Evolutionary conservation across 2,113 vertebrate species (phyloP).

Genomic region (Chelonoidis abingdonii): DNA sequence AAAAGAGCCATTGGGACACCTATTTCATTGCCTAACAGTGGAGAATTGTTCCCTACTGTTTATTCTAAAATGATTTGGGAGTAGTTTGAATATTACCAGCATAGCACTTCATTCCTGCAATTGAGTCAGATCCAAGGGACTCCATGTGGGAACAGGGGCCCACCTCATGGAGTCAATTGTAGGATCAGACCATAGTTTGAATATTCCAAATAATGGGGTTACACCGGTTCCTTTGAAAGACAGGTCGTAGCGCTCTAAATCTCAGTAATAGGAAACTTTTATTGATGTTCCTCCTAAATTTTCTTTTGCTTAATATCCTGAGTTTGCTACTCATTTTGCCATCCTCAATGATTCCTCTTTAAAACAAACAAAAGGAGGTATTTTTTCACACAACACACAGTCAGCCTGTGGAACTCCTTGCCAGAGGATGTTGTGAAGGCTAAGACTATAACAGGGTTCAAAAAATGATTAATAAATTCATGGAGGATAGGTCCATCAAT

Average conservation of each 20-base stretch:
- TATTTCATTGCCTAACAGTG: not conserved
- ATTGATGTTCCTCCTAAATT: not conserved
- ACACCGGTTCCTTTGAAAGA: not conserved
- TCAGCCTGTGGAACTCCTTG: not conserved
- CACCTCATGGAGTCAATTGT: not conserved
- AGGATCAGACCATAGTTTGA: not conserved
- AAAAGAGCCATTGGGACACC: not conserved
- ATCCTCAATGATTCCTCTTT: not conserved
- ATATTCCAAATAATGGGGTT: not conserved
- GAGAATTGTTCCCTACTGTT: accelerated
- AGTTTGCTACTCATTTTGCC: not conserved
- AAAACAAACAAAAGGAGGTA: too few species aligned
- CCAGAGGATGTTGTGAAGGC: too few species aligned
- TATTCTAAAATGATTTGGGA: not conserved
- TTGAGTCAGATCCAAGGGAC: not conserved
- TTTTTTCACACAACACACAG: too few species aligned
- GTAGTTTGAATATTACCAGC: accelerated
- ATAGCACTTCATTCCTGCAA: not conserved
- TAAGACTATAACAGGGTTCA: too few species aligned
- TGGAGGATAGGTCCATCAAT: too few species aligned
- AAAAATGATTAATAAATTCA: too few species aligned
- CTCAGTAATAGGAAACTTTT: not conserved
- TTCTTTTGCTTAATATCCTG: not conserved
- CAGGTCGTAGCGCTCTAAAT: not conserved
- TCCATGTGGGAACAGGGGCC: accelerated